Evolutionary conservation across 1,140 invertebrate genomes (phyloP).

Genomic region (Scaptomyza montana): DNA sequence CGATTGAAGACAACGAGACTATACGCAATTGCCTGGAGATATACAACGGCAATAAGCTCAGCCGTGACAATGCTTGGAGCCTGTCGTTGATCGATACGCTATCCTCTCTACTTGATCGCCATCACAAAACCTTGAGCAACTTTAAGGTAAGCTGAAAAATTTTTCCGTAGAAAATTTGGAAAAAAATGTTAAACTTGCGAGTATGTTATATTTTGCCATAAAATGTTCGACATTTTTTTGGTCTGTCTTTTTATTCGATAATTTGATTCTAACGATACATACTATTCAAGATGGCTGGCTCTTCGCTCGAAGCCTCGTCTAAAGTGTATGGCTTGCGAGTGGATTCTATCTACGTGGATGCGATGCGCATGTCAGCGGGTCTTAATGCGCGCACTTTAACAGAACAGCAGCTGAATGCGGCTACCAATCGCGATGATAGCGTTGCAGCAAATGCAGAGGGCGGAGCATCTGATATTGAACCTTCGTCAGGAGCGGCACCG

Average conservation of each 20-base stretch:
- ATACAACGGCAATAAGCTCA: slow-evolving; percentile 86
- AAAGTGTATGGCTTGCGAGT: slow-evolving; percentile 91
- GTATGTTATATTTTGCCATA: too few species aligned
- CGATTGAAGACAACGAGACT: slow-evolving; percentile 75
- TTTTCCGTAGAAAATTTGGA: too few species aligned
- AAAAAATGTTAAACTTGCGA: too few species aligned
- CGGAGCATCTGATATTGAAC: slow-evolving; percentile 21
- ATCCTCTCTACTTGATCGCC: slow-evolving; percentile 87
- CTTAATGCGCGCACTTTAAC: slow-evolving; percentile 78
- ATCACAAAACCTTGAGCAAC: slow-evolving; percentile 87
- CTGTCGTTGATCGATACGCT: slow-evolving; percentile 90
- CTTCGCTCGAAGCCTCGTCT: slow-evolving; percentile 89
- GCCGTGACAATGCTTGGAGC: slow-evolving; percentile 90
- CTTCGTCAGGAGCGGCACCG: slow-evolving; percentile 20
- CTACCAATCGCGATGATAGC: slow-evolving; percentile 63
- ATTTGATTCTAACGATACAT: neutral
- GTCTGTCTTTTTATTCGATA: too few species aligned
- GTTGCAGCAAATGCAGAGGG: slow-evolving; percentile 34
- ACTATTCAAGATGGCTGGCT: slow-evolving; percentile 85
- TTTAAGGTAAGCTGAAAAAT: slow-evolving; percentile 85
- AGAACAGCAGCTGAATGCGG: slow-evolving; percentile 59
- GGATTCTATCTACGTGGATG: slow-evolving; percentile 88
- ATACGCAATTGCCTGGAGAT: slow-evolving; percentile 75
- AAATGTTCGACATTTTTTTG: too few species aligned
- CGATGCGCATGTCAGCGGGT: slow-evolving; percentile 88